phyloP scores from a whole-genome alignment of 2,888 invertebrate species.

The Anoplius nigerrimus region DNA sequence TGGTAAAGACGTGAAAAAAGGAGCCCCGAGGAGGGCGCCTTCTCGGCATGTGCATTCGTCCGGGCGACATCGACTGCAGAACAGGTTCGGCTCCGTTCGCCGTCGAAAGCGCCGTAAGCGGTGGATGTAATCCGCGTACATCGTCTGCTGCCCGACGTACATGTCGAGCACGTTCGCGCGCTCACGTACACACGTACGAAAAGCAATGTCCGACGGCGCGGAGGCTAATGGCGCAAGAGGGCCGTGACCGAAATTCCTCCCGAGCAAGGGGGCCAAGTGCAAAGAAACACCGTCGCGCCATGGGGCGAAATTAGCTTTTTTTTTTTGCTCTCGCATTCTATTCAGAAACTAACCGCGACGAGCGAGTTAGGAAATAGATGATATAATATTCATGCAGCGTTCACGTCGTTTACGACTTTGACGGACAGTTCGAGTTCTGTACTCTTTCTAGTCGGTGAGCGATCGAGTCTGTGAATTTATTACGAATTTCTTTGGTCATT shows the following conservation, averaged over 20 bases:
- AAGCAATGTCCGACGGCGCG: constrained; percentile 8
- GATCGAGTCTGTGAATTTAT: too few species aligned
- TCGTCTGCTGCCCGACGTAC: constrained; percentile 26
- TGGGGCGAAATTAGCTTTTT: too few species aligned
- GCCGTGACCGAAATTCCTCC: constrained; percentile 72
- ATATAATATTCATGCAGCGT: too few species aligned
- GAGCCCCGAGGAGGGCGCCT: constrained; percentile 1
- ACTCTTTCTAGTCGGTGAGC: too few species aligned
- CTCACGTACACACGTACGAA: constrained; percentile 7
- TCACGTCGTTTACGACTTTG: too few species aligned
- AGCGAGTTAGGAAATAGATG: too few species aligned
- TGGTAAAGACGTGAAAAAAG: not conserved
- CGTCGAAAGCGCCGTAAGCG: constrained; percentile 51
- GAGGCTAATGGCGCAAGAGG: constrained; percentile 63
- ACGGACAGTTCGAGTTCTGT: too few species aligned
- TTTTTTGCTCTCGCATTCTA: too few species aligned
- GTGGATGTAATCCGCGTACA: constrained; percentile 1
- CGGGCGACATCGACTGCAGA: constrained; percentile 46
- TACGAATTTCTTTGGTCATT: too few species aligned
- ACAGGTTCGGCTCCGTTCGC: constrained; percentile 45
- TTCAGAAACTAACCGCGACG: too few species aligned
- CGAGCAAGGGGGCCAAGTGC: constrained; percentile 71
- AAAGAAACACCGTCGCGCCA: constrained; percentile 43
- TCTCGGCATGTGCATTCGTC: constrained; percentile 24
- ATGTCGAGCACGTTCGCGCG: constrained; percentile 15